Evolutionary conservation across 2,888 invertebrate genomes (phyloP), one percentile per base, ranked within the genome.

Genomic region (Siphlonurus alternatus): DNA sequence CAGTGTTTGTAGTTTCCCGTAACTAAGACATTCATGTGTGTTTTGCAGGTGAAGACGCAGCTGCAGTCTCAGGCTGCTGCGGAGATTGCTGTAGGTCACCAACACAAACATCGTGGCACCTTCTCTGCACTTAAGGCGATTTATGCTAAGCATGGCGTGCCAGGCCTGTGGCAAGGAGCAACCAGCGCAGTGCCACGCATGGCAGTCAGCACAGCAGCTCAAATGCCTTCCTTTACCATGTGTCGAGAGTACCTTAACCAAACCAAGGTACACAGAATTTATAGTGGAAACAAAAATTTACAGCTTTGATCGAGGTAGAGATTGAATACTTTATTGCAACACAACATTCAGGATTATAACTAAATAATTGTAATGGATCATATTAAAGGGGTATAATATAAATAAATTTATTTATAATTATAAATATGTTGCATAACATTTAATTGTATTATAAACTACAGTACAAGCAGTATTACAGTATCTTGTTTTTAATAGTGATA

Each of bases 51-150:
- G 20, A 93, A 93, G 77, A 89, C 89, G 1, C 85, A 90, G 70
- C 77, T 92, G 10, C 91, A 92, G 72, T 81, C 89, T 0, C 81
- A 84, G 71, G 83, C 88, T 2, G 1, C 83, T 83, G 1, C 76
- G 79, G 63, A 81, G n/a, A 91, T 94, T 63, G 93, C 93, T 1
- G 94, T 94, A 1, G 94, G 94, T 0, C 83, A 88, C 73, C 94
- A 95, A 72, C 93, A 93, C 72, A 74, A 80, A 2, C 88, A 91
- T 71, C 74, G 76, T 0, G 84, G 88, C 20, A 87, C 88, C 71
- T 73, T 79, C 19, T 76, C 78, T 63, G 92, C 89, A 0, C 75
- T 92, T 2, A 71, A 69, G 25, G 67, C 69, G 10, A 76, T 80
- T 63, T 77, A 75, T 67, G 66, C 66, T 2, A 67, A 75, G 19